A percentile compares a stretch with the other conserved stretches of the same genome.
Conservation (phyloP, 2,113 vertebrate species). For the Rissa tridactyla region DNA sequence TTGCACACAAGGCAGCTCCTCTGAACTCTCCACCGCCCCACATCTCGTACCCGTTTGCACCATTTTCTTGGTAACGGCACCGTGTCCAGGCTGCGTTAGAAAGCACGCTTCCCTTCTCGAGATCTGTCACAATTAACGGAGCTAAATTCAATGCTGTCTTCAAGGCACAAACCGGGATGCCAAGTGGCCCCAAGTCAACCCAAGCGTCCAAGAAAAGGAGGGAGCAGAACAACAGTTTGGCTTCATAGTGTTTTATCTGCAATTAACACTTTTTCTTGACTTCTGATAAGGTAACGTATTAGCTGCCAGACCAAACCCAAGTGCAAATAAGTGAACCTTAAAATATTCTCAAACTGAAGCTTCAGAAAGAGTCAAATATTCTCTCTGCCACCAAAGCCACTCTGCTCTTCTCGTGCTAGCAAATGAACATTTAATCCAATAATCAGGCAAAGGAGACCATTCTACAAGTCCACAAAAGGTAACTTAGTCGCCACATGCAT, state of each 20-base stretch:
- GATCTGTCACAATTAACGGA: rapidly evolving
- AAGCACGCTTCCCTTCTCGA: neutral
- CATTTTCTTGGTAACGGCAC: neutral
- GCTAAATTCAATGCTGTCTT: rapidly evolving
- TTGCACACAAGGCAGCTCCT: neutral
- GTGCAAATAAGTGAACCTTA: neutral
- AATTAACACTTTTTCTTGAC: neutral
- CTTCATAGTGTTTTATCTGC: neutral
- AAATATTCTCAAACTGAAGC: neutral
- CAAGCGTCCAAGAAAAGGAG: rapidly evolving
- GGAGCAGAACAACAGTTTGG: neutral
- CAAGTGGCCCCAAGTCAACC: neutral
- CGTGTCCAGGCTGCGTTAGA: neutral
- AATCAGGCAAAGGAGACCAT: neutral
- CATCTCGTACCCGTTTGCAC: neutral
- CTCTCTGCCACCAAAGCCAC: neutral
- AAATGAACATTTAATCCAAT: neutral
- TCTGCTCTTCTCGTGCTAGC: neutral
- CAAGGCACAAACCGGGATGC: rapidly evolving
- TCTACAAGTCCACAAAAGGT: neutral
- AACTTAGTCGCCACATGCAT: neutral
- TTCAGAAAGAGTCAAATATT: neutral
- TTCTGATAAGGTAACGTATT: neutral
- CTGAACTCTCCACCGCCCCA: neutral
- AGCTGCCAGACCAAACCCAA: neutral